Percentiles rank a stretch among this genome's conserved stretches.
These are phyloP conservation scores for Porphyrio hochstetteri DNA, from an alignment of 2,113 vertebrate genomes.

Conservation along the genomic window DNA sequence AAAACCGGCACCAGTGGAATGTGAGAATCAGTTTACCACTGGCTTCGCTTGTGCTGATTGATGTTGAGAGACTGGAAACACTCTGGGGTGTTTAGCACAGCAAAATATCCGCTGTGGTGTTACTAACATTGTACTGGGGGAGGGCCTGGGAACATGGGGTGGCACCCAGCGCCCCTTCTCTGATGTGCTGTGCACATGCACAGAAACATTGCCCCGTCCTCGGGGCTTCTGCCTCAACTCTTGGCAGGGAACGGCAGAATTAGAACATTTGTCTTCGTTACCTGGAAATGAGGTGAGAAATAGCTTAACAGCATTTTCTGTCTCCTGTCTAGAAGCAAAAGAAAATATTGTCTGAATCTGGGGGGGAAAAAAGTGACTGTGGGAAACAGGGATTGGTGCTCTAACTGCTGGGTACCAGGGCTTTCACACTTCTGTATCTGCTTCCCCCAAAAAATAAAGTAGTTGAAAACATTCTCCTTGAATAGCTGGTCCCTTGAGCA, in stretches of 20 bases:
- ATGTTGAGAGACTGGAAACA: slow-evolving; percentile 52
- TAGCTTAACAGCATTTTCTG: background rate
- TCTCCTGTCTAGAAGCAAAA: background rate
- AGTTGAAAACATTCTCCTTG: background rate
- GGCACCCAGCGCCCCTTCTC: background rate
- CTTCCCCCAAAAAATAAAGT: background rate
- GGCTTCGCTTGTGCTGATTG: slow-evolving; percentile 36
- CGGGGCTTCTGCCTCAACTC: background rate
- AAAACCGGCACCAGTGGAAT: slow-evolving; percentile 34
- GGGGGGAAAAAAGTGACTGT: background rate
- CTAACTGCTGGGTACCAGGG: background rate
- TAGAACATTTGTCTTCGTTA: slow-evolving; percentile 8
- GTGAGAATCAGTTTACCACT: slow-evolving; percentile 55
- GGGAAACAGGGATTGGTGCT: background rate
- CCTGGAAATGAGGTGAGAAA: slow-evolving; percentile 6
- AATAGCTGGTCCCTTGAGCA: background rate
- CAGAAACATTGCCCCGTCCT: background rate
- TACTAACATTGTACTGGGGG: background rate
- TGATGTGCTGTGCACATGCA: background rate
- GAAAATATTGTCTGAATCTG: background rate
- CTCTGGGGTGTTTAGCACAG: slow-evolving; percentile 13
- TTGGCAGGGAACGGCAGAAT: background rate
- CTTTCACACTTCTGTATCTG: background rate
- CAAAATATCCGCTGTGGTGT: background rate
- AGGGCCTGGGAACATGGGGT: background rate